Evolutionary conservation across 2,113 vertebrate genomes (phyloP), one percentile per base, ranked within the genome.

Genomic region (Monopterus albus): DNA sequence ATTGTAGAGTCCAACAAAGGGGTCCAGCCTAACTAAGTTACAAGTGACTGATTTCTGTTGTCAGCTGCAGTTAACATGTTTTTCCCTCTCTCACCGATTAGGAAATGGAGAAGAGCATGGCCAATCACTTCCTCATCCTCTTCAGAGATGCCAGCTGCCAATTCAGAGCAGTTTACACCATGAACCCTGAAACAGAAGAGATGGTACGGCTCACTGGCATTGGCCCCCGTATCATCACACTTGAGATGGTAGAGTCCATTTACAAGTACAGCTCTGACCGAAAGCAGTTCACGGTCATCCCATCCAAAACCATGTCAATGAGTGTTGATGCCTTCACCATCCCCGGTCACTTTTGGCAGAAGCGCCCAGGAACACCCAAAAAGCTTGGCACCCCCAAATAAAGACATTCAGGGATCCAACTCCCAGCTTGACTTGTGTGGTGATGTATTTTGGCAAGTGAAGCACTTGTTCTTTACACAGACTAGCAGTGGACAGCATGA

Each of bases 191-290:
- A 86, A 95, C 95, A 0, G 95, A 96, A 64, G 95, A 96, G 82
- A 93, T 98, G 88, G 84, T 87, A 0, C 91, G 95, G 14, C 88
- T 98, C 74, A 93, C 95, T 0, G 96, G 96, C 51, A 93, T 94
- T 0, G 96, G 96, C 2, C 96, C 96, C 0, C 92, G 95, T 0
- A 47, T 93, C 0, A 94, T 97, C 77, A 72, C 79, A 1, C 86
- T 88, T 0, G 84, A 93, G 63, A 95, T 96, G 95, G 93, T 98
- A 0, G 95, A 97, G 70, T 95, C 95, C 29, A 96, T 98, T 91
- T 98, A 95, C 88, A 98, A 98, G 84, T 97, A 98, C 91, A 97
- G 94, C 87, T 98, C 96, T 0, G 96, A 97, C 82, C 95, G 95
- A 86, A 98, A 98, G 71, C 95, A 96, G 79, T 98, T 98, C 87